These are phyloP conservation scores for Carollia perspicillata DNA, from an alignment of 2,113 vertebrate species.

Conservation along the genomic window DNA sequence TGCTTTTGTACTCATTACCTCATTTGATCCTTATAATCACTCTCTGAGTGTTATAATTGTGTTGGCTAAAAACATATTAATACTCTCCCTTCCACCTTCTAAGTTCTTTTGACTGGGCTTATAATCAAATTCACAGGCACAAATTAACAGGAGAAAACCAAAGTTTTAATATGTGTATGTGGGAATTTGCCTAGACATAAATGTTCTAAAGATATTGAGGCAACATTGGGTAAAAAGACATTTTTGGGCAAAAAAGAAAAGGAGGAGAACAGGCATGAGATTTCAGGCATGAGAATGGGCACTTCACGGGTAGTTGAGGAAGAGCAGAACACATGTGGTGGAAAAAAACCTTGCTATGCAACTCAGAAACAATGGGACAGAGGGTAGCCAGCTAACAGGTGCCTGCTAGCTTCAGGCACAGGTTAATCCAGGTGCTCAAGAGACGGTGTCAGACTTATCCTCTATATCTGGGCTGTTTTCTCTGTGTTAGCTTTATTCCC, in stretches of 20 bases:
- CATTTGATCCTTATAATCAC: neutral
- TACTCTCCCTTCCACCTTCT: neutral
- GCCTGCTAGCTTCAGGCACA: neutral
- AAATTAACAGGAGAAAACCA: too few species aligned
- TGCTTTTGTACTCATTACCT: neutral
- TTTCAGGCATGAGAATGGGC: neutral
- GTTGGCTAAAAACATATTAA: neutral
- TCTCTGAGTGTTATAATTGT: neutral
- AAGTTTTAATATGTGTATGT: neutral
- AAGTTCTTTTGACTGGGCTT: neutral
- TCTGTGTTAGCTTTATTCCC: neutral
- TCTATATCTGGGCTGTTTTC: neutral
- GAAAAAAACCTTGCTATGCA: neutral
- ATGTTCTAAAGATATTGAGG: neutral
- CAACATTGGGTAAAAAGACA: neutral
- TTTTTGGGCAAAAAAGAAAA: neutral
- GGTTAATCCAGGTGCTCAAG: neutral
- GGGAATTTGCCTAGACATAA: neutral
- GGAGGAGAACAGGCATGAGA: neutral
- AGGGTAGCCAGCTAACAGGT: neutral
- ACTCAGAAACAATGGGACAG: neutral
- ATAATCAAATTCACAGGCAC: too few species aligned
- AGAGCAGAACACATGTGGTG: neutral
- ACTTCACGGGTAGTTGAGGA: neutral
- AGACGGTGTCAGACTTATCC: neutral